A percentile compares a stretch with the other conserved stretches of the same genome.
These are phyloP conservation scores for Anisognathus igniventris DNA, from an alignment of 2,797 vertebrate species.

Conservation along the genomic window DNA sequence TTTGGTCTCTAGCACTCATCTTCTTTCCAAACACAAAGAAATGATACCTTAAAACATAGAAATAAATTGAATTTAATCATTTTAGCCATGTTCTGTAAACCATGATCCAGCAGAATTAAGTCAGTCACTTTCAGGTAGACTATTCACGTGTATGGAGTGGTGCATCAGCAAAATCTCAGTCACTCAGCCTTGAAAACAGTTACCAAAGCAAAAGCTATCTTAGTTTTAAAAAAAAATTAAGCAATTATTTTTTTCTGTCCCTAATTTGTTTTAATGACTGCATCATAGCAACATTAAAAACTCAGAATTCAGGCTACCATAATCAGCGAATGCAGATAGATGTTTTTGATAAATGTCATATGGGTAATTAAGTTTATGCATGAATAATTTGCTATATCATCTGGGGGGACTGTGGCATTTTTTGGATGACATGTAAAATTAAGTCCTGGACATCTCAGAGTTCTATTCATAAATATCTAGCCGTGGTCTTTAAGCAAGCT, in stretches of 20 bases:
- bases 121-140: background rate
- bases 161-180: background rate
- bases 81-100: background rate
- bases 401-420: background rate
- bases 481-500: background rate
- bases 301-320: background rate
- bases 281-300: background rate
- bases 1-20: background rate
- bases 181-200: background rate
- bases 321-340: background rate
- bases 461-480: background rate
- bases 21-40: background rate
- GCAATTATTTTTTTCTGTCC: background rate
- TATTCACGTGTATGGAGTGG: background rate
- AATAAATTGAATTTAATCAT: background rate
- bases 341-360: constrained; percentile 26
- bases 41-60: background rate
- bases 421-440: constrained; percentile 32
- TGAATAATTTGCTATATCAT: constrained; percentile 39
- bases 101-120: background rate
- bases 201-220: background rate
- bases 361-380: constrained; percentile 33
- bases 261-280: constrained; percentile 22
- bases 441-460: background rate
- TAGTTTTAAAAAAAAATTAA: background rate